phyloP scores from a whole-genome alignment of 2,888 invertebrate genomes.

The Drosophila emarginata region DNA sequence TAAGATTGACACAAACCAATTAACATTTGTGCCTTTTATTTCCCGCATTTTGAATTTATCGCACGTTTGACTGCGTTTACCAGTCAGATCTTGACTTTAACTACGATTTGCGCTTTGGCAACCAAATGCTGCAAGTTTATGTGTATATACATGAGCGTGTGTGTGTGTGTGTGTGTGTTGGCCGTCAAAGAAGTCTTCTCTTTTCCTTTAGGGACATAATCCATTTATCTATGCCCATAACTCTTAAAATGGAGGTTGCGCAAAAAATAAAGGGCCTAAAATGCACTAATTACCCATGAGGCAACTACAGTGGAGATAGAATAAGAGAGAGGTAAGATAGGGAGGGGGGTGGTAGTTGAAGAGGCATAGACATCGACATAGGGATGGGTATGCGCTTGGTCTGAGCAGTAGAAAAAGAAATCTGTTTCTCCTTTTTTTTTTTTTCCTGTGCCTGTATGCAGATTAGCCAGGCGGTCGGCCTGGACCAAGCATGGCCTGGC shows the following conservation, averaged over 20 bases:
- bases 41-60: constrained; percentile 74
- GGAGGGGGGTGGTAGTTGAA: background rate
- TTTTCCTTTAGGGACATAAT: constrained; percentile 51
- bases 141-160: constrained; percentile 33
- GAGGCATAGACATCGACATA: background rate
- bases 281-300: constrained; percentile 78
- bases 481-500: constrained; percentile 21
- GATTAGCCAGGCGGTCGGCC: constrained; percentile 24
- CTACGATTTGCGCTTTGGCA: constrained; percentile 75
- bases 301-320: constrained; percentile 45
- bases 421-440: constrained; percentile 5
- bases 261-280: constrained; percentile 78
- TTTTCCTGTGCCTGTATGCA: constrained; percentile 27
- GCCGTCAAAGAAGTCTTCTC: constrained; percentile 54
- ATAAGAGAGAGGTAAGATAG: constrained; percentile 4
- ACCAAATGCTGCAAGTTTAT: constrained; percentile 66
- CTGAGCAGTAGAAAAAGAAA: background rate
- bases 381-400: background rate
- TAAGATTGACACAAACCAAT: constrained; percentile 80
- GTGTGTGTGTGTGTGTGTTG: constrained; percentile 38
- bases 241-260: constrained; percentile 77
- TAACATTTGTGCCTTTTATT: constrained; percentile 80
- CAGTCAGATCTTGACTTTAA: constrained; percentile 79
- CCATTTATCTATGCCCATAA: constrained; percentile 80
- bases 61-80: constrained; percentile 79